phyloP scores from a whole-genome alignment of 2,888 invertebrate genomes.

The Rhyacophila evoluta region DNA sequence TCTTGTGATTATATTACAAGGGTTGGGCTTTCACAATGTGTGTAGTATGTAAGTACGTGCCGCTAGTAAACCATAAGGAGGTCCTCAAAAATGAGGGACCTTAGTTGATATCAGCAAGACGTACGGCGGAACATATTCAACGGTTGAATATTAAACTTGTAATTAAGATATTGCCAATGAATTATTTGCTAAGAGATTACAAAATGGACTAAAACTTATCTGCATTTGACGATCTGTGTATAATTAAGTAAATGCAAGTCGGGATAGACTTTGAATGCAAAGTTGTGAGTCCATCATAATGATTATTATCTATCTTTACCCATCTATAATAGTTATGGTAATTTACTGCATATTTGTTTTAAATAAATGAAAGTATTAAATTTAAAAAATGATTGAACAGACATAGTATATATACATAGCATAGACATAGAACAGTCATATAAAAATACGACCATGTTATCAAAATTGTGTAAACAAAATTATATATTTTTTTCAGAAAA shows the following conservation, averaged over 20 bases:
- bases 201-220: slow-evolving; percentile 9
- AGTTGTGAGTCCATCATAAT: background rate
- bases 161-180: slow-evolving; percentile 50
- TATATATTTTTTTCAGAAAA: too few species aligned
- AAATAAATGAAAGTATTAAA: too few species aligned
- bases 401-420: too few species aligned
- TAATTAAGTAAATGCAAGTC: slow-evolving; percentile 12
- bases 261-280: slow-evolving; percentile 20
- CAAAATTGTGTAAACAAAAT: too few species aligned
- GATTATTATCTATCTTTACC: background rate
- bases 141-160: slow-evolving; percentile 48
- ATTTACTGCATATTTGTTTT: too few species aligned
- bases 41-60: background rate
- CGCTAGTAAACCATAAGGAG: slow-evolving; percentile 16
- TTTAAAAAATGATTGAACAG: too few species aligned
- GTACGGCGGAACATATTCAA: slow-evolving; percentile 34
- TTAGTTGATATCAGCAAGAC: slow-evolving; percentile 41
- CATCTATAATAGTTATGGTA: too few species aligned
- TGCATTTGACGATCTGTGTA: background rate
- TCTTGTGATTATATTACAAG: background rate
- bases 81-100: slow-evolving; percentile 41
- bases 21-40: background rate
- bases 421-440: too few species aligned
- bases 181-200: slow-evolving; percentile 38
- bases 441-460: too few species aligned